These are phyloP conservation scores for Elaphurus davidianus DNA, from an alignment of 2,113 vertebrate species.

Conservation along the genomic window DNA sequence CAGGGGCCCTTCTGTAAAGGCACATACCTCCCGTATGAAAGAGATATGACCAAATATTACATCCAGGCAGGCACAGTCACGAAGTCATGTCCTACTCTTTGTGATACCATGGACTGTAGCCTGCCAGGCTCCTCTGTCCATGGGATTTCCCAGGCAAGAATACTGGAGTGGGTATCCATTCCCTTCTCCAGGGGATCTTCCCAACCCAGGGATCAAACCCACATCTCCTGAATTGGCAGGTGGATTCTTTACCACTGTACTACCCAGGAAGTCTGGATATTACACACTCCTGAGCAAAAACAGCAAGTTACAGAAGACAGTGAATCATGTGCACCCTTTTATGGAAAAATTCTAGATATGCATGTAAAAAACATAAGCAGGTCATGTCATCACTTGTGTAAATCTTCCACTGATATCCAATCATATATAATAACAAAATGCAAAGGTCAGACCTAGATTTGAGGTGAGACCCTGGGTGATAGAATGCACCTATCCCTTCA, in stretches of 20 bases:
- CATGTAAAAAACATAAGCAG: not conserved
- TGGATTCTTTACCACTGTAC: not conserved
- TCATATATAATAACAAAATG: not conserved
- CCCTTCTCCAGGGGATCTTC: not conserved
- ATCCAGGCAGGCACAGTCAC: not conserved
- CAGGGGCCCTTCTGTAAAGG: not conserved
- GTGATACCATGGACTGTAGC: not conserved
- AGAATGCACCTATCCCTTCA: accelerated
- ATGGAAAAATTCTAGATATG: not conserved
- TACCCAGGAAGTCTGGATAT: not conserved
- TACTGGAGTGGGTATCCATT: not conserved
- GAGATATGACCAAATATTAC: not conserved
- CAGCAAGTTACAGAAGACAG: not conserved
- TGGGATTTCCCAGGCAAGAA: not conserved
- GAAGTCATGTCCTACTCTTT: not conserved
- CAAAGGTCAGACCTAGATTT: not conserved
- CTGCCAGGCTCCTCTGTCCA: not conserved
- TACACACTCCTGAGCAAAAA: not conserved
- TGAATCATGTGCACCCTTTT: not conserved
- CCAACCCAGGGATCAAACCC: not conserved
- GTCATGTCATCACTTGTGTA: not conserved
- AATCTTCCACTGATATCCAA: not conserved
- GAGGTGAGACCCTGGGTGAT: not conserved
- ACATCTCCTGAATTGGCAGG: not conserved
- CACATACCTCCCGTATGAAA: not conserved